Evolutionary conservation across 23 tunicate genomes (phyloP).

Genomic region (Halocynthia roretzi): DNA sequence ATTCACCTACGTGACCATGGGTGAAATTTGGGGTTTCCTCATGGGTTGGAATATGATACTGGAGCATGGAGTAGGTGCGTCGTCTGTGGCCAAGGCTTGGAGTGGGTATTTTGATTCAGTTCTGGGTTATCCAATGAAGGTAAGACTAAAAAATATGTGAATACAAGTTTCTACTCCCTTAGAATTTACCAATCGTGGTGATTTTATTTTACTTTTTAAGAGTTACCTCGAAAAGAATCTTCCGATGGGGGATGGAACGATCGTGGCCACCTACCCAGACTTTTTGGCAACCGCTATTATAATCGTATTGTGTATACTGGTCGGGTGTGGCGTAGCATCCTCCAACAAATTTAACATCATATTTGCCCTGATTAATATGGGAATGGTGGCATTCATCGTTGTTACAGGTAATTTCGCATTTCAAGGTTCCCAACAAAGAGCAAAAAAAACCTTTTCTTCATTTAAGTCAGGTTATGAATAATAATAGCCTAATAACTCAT

Average conservation of each 20-base stretch:
- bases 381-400: constrained; percentile 45
- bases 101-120: constrained; percentile 72
- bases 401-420: constrained; percentile 30
- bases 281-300: constrained; percentile 38
- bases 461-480: too few species aligned
- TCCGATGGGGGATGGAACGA: constrained; percentile 28
- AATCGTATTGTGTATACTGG: constrained; percentile 30
- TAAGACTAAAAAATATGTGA: constrained; percentile 1
- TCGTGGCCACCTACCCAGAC: constrained; percentile 53
- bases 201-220: neutral
- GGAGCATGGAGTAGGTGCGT: constrained; percentile 65
- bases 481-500: too few species aligned
- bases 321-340: constrained; percentile 38
- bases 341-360: constrained; percentile 55
- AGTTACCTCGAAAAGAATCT: constrained; percentile 6
- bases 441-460: too few species aligned
- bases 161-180: neutral
- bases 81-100: constrained; percentile 80
- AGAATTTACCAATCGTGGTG: neutral
- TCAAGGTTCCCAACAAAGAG: neutral
- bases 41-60: constrained; percentile 81
- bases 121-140: constrained; percentile 58
- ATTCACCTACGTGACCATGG: constrained; percentile 71
- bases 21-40: constrained; percentile 68
- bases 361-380: constrained; percentile 44